Base-by-base conservation (phyloP, 2,113 vertebrate genomes). In the Neogale vison region DNA sequence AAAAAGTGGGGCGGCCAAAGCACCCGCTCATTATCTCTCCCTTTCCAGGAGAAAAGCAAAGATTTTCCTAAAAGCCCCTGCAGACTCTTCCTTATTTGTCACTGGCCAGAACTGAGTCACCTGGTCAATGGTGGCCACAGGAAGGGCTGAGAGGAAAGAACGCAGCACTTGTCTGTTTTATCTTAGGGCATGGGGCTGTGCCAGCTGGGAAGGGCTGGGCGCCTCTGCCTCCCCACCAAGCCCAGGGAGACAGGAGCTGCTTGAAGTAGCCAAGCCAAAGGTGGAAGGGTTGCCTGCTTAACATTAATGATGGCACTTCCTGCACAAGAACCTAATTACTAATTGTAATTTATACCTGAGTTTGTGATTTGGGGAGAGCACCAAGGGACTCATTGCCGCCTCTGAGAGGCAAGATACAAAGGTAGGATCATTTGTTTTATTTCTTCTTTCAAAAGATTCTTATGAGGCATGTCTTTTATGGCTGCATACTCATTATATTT, bases 371-470 rank as follows among this genome's bases (percentile, higher is more conserved):
- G 84, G 39, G 45, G 90, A 94, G 65, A 95, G 83, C 76, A 96
- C 39, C n/a, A 9, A 24, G 96, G 96, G 90, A 97, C 82, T 91
- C 95, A 31, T 63, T 21, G 69, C 65, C 9, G 45, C 59, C 85
- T 92, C 61, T 13, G 57, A 98, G 80, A 97, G 88, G 72, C n/a
- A 82, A 91, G 90, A 95, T 69, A 67, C 96, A 96, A 90, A 98
- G 86, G 69, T 87, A 90, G 90, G 96, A 96, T 91, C 96, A 86
- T 96, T 97, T 97, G 86, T 98, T 98, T 98, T 97, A 96, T 97
- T 98, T 97, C 97, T 90, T 95, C 89, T 77, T 92, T 97, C 88
- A 90, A 69, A 97, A 96, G 94, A 95, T 93, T 95, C 95, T 97
- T 97, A 97, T 82, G 96, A 98, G 87, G 90, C 97, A 69, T 90